Evolutionary conservation across 2,113 vertebrate species (phyloP).

Genomic region (Halichoeres trimaculatus): DNA sequence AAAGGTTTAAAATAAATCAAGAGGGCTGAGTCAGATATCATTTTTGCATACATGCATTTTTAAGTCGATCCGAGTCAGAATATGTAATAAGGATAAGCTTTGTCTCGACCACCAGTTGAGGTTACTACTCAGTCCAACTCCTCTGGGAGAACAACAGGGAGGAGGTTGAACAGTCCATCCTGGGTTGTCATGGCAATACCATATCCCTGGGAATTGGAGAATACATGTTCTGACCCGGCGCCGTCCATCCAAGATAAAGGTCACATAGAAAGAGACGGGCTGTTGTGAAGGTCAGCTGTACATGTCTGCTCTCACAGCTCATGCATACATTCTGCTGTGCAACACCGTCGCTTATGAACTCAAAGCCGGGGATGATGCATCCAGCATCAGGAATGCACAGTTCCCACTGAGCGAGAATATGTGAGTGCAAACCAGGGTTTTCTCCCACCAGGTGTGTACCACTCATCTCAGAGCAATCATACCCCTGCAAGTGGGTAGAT

Average conservation of each 20-base stretch:
- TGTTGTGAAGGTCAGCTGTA: conserved; percentile 39
- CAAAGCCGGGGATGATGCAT: conserved; percentile 1
- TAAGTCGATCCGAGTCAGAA: conserved; percentile 18
- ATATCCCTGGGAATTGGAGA: conserved; percentile 30
- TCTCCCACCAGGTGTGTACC: not conserved
- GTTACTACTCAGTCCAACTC: conserved; percentile 1
- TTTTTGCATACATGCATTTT: conserved; percentile 5
- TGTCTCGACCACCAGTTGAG: conserved; percentile 8
- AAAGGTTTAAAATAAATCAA: not conserved
- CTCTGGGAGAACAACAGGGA: conserved; percentile 20
- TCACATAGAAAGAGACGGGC: conserved; percentile 24
- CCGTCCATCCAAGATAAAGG: conserved; percentile 35
- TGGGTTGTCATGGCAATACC: conserved; percentile 65
- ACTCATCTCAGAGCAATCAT: conserved; percentile 18
- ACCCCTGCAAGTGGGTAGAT: conserved; percentile 14
- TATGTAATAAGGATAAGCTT: conserved; percentile 20
- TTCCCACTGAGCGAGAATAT: conserved; percentile 11
- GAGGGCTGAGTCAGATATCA: not conserved
- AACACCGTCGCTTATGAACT: conserved; percentile 20
- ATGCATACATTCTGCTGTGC: conserved; percentile 24
- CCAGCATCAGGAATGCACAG: not conserved
- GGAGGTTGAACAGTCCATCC: conserved; percentile 8
- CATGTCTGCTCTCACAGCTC: conserved; percentile 25
- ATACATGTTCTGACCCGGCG: not conserved
- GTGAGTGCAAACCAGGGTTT: not conserved